These are phyloP conservation scores for Dilophus febrilis DNA, from an alignment of 2,888 invertebrate species.

Conservation along the genomic window DNA sequence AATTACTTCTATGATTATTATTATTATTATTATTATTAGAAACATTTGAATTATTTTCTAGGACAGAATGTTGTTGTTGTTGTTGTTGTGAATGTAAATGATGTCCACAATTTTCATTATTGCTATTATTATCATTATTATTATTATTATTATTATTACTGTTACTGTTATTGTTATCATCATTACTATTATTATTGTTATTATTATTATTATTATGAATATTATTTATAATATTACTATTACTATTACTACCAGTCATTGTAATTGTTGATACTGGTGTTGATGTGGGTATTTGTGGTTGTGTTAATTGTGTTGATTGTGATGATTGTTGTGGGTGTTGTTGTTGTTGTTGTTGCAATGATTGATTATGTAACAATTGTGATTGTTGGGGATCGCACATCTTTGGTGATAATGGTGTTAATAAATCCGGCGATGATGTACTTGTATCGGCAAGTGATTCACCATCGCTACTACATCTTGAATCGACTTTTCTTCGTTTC, in stretches of 20 bases:
- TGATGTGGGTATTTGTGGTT: slow-evolving; percentile 14
- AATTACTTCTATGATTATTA: background rate
- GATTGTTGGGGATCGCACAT: slow-evolving; percentile 36
- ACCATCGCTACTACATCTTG: slow-evolving; percentile 92
- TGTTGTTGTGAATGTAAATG: slow-evolving; percentile 5
- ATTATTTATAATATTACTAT: slow-evolving; percentile 8
- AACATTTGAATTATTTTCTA: background rate
- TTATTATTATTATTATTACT: slow-evolving; percentile 5
- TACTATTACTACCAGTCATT: slow-evolving; percentile 14
- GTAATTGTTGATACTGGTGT: slow-evolving; percentile 15
- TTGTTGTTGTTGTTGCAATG: slow-evolving; percentile 17
- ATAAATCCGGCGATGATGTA: slow-evolving; percentile 78
- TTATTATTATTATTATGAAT: slow-evolving; percentile 8
- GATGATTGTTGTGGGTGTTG: background rate
- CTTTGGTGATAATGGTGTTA: slow-evolving; percentile 69
- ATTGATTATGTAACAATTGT: slow-evolving; percentile 20
- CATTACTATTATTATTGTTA: slow-evolving; percentile 7
- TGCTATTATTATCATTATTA: slow-evolving; percentile 6
- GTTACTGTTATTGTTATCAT: slow-evolving; percentile 4
- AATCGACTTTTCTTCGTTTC: slow-evolving; percentile 94
- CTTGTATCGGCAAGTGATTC: slow-evolving; percentile 88
- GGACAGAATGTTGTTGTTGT: slow-evolving; percentile 7
- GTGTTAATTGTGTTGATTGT: background rate
- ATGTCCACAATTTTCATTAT: background rate
- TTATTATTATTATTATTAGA: background rate